Evolutionary conservation across 2,797 vertebrate genomes (phyloP), one percentile per base, ranked within the genome.

Genomic region (Eulemur coronatus): DNA sequence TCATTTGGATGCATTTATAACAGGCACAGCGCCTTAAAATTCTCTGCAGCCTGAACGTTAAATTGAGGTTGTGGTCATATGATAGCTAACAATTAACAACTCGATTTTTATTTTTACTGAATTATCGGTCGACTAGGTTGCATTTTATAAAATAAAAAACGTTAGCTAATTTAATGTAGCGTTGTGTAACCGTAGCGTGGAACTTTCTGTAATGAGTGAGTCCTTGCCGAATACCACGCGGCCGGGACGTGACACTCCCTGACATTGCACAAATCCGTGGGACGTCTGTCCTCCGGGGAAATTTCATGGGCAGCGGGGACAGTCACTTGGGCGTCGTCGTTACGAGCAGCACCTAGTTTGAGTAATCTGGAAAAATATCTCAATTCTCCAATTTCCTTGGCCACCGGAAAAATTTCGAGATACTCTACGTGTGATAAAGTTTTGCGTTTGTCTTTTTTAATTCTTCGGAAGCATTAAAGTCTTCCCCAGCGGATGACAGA

Each of bases 91-190:
- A 93, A 55, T 22, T 41, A 50, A 46, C 35, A 15, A 61, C 59
- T 90, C 52, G 33, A 35, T 38, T 97, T 87, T 94, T 69, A 88
- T 79, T 96, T 86, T 96, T 87, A 73, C n/a, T 81, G 38, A 84
- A 78, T 87, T 57, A 20, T 33, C 63, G 41, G 18, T 59, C 57
- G 82, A 79, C 38, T 57, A 50, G 24, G 22, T 80, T 89, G 33
- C 35, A 65, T 82, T 90, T 79, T 82, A 88, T 88, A 90, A 85
- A 85, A 81, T n/a, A 33, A 72, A 52, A 96, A 84, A 50, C 33
- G 0, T 57, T 59, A 57, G 22, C 30, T 92, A 46, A 52, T 78
- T 46, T 87, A 88, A 63, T 41, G 79, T 70, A 59, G 30, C 14
- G 26, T 24, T 52, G 48, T 18, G 7, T 69, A 65, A 70, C 50